phyloP scores from a whole-genome alignment of 2,113 vertebrate species.

The Hirundichthys speculiger region DNA sequence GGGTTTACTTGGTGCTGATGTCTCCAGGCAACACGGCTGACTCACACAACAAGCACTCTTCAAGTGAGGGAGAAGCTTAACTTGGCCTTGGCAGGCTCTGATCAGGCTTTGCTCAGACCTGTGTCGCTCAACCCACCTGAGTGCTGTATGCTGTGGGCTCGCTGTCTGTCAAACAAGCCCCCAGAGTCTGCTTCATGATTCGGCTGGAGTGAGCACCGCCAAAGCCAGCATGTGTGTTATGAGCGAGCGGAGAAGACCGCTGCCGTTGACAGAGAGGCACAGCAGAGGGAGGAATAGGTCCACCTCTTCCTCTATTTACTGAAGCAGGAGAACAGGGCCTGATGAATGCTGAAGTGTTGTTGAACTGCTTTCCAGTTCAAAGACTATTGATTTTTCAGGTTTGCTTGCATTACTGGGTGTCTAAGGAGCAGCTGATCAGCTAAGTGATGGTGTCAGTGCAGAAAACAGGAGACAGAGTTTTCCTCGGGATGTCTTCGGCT shows the following conservation, averaged over 20 bases:
- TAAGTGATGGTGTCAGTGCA: too few species aligned
- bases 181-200: background rate
- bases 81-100: background rate
- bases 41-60: too few species aligned
- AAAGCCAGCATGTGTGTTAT: too few species aligned
- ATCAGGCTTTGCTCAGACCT: background rate
- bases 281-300: background rate
- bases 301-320: too few species aligned
- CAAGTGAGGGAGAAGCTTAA: too few species aligned
- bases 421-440: background rate
- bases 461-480: too few species aligned
- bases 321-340: too few species aligned
- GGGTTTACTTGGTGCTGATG: too few species aligned
- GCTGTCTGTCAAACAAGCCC: constrained; percentile 10
- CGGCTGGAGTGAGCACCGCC: background rate
- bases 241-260: background rate
- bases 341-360: background rate
- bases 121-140: background rate
- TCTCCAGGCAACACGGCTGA: too few species aligned
- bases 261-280: too few species aligned
- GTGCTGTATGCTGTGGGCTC: background rate
- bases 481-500: too few species aligned
- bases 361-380: background rate
- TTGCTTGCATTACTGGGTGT: background rate
- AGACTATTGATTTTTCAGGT: background rate